These are phyloP conservation scores for Eospalax fontanierii DNA, from an alignment of 2,797 vertebrate genomes.

Conservation along the genomic window DNA sequence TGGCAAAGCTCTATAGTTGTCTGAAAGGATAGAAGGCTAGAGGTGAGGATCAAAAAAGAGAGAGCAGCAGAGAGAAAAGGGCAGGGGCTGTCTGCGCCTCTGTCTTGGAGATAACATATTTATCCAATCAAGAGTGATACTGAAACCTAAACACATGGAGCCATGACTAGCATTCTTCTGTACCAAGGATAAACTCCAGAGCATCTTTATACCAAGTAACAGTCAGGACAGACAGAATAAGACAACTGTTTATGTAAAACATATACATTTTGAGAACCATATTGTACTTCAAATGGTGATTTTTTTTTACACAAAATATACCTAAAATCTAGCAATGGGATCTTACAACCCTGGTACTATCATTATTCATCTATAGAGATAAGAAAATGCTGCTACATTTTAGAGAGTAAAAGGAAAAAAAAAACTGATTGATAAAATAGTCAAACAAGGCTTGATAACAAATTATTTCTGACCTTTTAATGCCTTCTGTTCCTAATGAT, in stretches of 20 bases:
- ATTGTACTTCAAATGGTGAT: slow-evolving; percentile 17
- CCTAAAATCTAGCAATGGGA: slow-evolving; percentile 74
- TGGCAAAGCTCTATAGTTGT: not conserved
- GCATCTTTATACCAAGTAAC: slow-evolving; percentile 1
- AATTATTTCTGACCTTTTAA: slow-evolving; percentile 92
- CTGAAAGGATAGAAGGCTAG: not conserved
- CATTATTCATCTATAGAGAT: slow-evolving; percentile 80
- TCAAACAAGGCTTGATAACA: slow-evolving; percentile 90
- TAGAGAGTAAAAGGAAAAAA: slow-evolving; percentile 85
- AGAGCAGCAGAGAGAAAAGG: not conserved
- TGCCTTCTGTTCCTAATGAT: slow-evolving; percentile 89
- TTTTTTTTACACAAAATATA: slow-evolving; percentile 31
- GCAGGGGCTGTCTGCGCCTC: not conserved
- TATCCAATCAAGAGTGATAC: not conserved
- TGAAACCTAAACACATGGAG: not conserved
- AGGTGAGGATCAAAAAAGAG: not conserved
- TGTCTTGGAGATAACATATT: not conserved
- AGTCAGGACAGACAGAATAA: not conserved
- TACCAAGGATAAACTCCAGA: not conserved
- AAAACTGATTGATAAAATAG: slow-evolving; percentile 88
- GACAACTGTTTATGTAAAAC: slow-evolving; percentile 4
- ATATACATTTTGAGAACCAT: not conserved
- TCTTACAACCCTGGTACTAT: slow-evolving; percentile 79
- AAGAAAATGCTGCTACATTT: slow-evolving; percentile 81
- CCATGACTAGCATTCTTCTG: not conserved